These are phyloP conservation scores for Labeo rohita DNA, from an alignment of 2,113 vertebrate genomes.

Conservation along the genomic window DNA sequence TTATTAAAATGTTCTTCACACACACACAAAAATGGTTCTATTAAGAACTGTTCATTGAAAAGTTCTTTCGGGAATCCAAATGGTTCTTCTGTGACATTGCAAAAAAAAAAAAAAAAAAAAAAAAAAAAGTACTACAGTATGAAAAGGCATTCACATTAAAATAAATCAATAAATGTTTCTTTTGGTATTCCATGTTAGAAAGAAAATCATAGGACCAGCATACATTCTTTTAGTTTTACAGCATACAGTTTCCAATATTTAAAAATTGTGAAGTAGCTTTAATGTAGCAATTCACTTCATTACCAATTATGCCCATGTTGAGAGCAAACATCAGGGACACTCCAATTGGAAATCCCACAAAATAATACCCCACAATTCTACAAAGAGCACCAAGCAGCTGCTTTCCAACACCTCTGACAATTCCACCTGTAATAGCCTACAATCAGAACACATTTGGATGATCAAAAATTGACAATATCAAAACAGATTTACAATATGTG, in stretches of 20 bases:
- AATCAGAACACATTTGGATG: constrained; percentile 35
- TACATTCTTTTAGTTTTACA: constrained; percentile 30
- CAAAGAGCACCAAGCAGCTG: constrained; percentile 80
- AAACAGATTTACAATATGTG: not conserved
- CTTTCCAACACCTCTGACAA: constrained; percentile 83
- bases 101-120: no score
- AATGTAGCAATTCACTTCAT: constrained; percentile 67
- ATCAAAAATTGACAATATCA: not conserved
- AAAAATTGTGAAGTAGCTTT: not conserved
- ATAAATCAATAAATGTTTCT: no score
- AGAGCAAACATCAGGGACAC: constrained; percentile 80
- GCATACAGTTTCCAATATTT: not conserved
- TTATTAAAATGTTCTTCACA: no score
- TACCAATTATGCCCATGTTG: constrained; percentile 80
- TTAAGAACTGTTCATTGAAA: no score
- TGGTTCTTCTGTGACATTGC: no score
- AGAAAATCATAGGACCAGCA: no score
- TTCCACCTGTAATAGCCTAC: constrained; percentile 76
- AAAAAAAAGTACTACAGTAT: no score
- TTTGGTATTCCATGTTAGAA: no score
- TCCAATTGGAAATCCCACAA: constrained; percentile 79
- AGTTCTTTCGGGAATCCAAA: no score
- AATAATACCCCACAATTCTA: constrained; percentile 75
- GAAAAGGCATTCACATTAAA: no score
- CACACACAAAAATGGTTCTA: no score